Conservation (phyloP, 2,113 vertebrate species). For the Opisthocomus hoazin region DNA sequence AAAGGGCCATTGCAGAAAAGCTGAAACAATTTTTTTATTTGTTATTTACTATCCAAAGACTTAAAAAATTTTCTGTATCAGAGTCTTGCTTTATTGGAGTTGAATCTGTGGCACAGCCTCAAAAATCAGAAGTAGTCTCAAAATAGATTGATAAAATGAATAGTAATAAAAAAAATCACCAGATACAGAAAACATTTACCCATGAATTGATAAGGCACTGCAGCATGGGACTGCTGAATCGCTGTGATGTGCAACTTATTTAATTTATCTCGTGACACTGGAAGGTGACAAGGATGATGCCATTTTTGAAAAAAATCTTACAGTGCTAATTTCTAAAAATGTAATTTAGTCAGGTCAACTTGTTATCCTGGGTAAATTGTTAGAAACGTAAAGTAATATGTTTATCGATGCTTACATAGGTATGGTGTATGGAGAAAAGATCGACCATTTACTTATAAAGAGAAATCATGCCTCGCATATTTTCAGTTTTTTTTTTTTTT, state of each 20-base stretch:
- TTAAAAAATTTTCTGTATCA: neutral
- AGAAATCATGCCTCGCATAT: neutral
- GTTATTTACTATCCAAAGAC: neutral
- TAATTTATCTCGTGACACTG: neutral
- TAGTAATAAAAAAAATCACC: neutral
- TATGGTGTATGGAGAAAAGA: neutral
- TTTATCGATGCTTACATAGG: neutral
- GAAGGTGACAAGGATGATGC: neutral
- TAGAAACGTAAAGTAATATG: neutral
- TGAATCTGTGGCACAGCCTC: neutral
- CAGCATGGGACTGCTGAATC: neutral
- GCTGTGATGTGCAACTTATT: neutral
- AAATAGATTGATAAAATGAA: neutral
- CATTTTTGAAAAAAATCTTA: neutral
- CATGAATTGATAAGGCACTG: neutral
- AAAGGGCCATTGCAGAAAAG: neutral
- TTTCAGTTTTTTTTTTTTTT: neutral
- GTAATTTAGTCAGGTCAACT: neutral
- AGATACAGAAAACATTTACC: neutral
- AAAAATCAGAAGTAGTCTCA: neutral
- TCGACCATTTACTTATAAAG: neutral
- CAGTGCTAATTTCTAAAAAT: neutral
- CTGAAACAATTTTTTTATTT: neutral
- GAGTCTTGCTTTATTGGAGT: neutral
- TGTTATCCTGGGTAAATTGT: neutral